Conservation (phyloP, 2,797 vertebrate genomes). For the Esox masquinongy region DNA sequence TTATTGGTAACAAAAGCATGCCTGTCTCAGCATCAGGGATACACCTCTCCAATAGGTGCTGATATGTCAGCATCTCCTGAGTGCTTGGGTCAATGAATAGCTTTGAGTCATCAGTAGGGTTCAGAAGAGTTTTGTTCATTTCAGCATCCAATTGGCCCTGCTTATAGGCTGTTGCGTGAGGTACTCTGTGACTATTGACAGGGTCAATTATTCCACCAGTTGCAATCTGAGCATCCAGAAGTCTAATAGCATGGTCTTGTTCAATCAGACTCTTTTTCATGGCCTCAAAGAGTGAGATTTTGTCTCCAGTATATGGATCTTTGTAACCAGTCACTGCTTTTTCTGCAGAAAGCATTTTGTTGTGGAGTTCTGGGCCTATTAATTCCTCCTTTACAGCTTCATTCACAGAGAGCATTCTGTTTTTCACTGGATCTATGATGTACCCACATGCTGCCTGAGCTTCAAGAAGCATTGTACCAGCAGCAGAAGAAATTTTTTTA, state of each 20-base stretch:
- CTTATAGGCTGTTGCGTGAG: constrained; percentile 77
- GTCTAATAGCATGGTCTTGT: constrained; percentile 75
- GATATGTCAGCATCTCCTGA: constrained; percentile 75
- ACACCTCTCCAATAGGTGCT: constrained; percentile 75
- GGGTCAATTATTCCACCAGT: constrained; percentile 84
- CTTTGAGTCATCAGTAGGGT: constrained; percentile 73
- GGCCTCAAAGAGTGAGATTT: constrained; percentile 78
- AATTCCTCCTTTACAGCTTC: constrained; percentile 78
- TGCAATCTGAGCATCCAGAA: constrained; percentile 80
- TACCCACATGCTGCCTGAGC: constrained; percentile 84
- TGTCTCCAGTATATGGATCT: constrained; percentile 79
- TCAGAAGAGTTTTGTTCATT: constrained; percentile 73
- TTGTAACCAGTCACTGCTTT: constrained; percentile 80
- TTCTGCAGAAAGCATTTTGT: constrained; percentile 79
- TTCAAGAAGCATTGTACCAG: constrained; percentile 80
- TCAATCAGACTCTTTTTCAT: constrained; percentile 82
- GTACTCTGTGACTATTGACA: constrained; percentile 76
- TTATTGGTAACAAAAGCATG: constrained; percentile 78
- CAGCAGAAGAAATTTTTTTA: constrained; percentile 73
- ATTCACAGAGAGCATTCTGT: constrained; percentile 77
- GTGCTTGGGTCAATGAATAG: constrained; percentile 79
- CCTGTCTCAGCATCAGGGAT: constrained; percentile 75
- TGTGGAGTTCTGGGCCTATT: constrained; percentile 80
- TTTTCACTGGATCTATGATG: constrained; percentile 77
- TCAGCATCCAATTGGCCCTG: constrained; percentile 80